Evolutionary conservation across 2,113 vertebrate genomes (phyloP), one percentile per base, ranked within the genome.

Genomic region (Mionectes macconnelli): DNA sequence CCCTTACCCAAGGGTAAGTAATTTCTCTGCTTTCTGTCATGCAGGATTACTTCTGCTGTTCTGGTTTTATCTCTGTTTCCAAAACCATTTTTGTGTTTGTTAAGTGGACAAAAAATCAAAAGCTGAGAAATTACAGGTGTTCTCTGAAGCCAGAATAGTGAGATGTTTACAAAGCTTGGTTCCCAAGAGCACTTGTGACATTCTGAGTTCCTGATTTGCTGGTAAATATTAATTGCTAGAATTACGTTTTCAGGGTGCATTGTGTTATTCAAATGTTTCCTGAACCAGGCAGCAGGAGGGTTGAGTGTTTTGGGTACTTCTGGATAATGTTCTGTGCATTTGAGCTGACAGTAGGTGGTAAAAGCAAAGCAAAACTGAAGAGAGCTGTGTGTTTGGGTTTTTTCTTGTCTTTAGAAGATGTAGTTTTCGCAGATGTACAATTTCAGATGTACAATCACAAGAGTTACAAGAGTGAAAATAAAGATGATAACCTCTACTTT

Each of bases 1-100:
- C 96, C 99, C 99, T 92, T 99, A 99, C 84, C 99, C 99, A 90
- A 98, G 99, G 98, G 99, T 99, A 97, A 98, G 99, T n/a, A n/a
- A n/a, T n/a, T 98, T 77, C 72, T 69, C n/a, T 40, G 60, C 12
- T 81, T 91, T 64, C 86, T 89, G 33, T 64, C 47, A 50, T 60
- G 57, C 47, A 60, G 57, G 39, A 17, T 33, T 73, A 28, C 59
- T 55, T 73, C 5, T 88, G 30, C 45, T 64, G 37, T 67, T 64
- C 53, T 57, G 12, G 6, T 69, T 90, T 83, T 44, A 17, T 84
- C 19, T 76, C 21, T 14, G 12, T 83, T 93, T 80, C 35, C 64
- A 37, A 40, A 53, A 53, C 75, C 0, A 12, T 31, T 52, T 52
- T 2, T 64, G 0, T 53, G 17, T 74, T 68, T 89, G 14, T n/a